Evolutionary conservation across 2,797 vertebrate genomes (phyloP), one percentile per base, ranked within the genome.

Genomic region (Clarias pachynema): DNA sequence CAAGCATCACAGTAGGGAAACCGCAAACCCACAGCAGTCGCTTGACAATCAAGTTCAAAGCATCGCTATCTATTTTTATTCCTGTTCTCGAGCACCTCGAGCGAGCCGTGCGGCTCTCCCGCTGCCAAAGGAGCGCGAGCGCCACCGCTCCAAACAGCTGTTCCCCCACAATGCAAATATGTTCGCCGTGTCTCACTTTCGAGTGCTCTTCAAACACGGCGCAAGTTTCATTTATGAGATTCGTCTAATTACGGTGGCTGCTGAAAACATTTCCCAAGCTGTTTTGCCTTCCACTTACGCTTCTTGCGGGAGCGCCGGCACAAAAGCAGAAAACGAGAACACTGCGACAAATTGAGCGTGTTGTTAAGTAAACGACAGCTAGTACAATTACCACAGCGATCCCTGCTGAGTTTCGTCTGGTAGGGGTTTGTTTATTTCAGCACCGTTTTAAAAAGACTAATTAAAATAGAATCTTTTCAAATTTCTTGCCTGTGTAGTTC

Each of bases 161-260:
- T 95, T 95, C 92, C 88, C 89, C 90, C 90, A 92, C 91, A 93
- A 94, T 94, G 94, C 94, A 95, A 95, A 95, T 95, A 94, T 94
- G 94, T 93, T 94, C 93, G 92, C 92, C 93, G 94, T 93, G 93
- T 93, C 95, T 95, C 94, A 94, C 94, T 95, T 95, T 94, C 92
- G 94, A 95, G 95, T 94, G 94, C 94, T 94, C 94, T 95, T 95
- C 95, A 96, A 96, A 95, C 93, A 89, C 91, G 88, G 91, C 88
- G 89, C 91, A 94, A 95, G 94, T 94, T 94, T 94, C 94, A 94
- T 95, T 95, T 95, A 94, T 95, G 94, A 95, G 94, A 95, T 94
- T 95, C 93, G 92, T 94, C 94, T 96, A 95, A 96, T 95, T 95
- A 95, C 91, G 91, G 93, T 91, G 93, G 94, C 94, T 95, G 94